These are phyloP conservation scores for Petaurus breviceps DNA, from an alignment of 2,113 vertebrate species.

Conservation along the genomic window DNA sequence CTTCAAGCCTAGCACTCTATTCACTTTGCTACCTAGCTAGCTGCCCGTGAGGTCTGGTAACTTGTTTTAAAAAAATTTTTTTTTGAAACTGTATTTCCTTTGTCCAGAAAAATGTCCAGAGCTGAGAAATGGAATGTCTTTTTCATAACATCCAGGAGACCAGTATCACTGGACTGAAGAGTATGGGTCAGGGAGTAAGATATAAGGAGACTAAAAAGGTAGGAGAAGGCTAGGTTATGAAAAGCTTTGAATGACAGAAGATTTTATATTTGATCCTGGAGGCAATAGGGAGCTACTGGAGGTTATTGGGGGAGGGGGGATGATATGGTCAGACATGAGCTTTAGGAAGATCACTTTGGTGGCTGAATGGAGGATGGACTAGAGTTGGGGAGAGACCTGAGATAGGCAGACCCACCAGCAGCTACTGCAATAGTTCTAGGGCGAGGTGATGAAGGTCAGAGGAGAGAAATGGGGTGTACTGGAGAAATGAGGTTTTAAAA, in stretches of 20 bases:
- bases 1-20: not conserved
- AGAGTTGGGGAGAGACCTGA: not conserved
- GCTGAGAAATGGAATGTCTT: not conserved
- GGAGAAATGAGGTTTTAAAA: too few species aligned
- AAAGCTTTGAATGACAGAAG: too few species aligned
- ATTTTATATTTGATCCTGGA: not conserved
- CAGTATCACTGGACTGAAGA: not conserved
- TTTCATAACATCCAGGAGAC: not conserved
- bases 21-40: too few species aligned
- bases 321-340: too few species aligned
- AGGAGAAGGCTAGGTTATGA: not conserved
- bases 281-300: not conserved
- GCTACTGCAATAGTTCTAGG: too few species aligned
- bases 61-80: not conserved
- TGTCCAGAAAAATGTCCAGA: not conserved
- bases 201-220: not conserved
- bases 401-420: too few species aligned
- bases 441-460: too few species aligned
- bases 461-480: too few species aligned
- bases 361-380: not conserved
- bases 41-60: too few species aligned
- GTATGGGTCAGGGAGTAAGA: not conserved
- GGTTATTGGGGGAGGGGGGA: too few species aligned
- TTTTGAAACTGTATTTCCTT: not conserved
- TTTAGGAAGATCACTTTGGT: not conserved